These are phyloP conservation scores for Taenioides sp. DNA, from an alignment of 2,797 vertebrate genomes.

Conservation along the genomic window DNA sequence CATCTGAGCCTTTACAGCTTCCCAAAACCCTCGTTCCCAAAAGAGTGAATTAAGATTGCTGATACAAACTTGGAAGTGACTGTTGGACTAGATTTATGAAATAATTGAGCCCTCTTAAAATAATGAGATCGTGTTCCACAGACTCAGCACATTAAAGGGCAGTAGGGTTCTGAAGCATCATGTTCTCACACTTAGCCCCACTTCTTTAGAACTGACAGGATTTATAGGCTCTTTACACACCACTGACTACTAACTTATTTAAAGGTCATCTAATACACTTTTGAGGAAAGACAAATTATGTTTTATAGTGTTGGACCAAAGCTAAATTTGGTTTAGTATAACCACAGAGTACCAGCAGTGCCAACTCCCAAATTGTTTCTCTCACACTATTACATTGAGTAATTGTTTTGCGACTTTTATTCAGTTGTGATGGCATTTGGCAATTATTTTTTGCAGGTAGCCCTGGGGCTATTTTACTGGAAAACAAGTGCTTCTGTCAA, in stretches of 20 bases:
- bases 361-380: slow-evolving; percentile 18
- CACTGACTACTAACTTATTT: slow-evolving; percentile 26
- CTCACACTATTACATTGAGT: background rate
- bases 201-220: slow-evolving; percentile 56
- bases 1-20: slow-evolving; percentile 22
- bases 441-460: background rate
- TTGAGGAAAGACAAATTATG: slow-evolving; percentile 32
- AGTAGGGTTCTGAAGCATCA: slow-evolving; percentile 23
- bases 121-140: slow-evolving; percentile 52
- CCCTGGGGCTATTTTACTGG: slow-evolving; percentile 2
- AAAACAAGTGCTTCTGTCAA: slow-evolving; percentile 13
- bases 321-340: slow-evolving; percentile 8
- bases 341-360: background rate
- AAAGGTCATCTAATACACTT: slow-evolving; percentile 27
- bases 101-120: slow-evolving; percentile 56
- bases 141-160: slow-evolving; percentile 50
- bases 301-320: slow-evolving; percentile 13
- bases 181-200: slow-evolving; percentile 55
- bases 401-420: background rate
- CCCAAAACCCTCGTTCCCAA: slow-evolving; percentile 48
- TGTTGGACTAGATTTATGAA: slow-evolving; percentile 50
- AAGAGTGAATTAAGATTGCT: slow-evolving; percentile 34
- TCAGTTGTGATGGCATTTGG: background rate
- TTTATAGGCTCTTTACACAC: slow-evolving; percentile 37
- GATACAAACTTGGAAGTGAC: slow-evolving; percentile 51